Conservation (phyloP, 2,888 invertebrate species). For the Itoplectis maculator region DNA sequence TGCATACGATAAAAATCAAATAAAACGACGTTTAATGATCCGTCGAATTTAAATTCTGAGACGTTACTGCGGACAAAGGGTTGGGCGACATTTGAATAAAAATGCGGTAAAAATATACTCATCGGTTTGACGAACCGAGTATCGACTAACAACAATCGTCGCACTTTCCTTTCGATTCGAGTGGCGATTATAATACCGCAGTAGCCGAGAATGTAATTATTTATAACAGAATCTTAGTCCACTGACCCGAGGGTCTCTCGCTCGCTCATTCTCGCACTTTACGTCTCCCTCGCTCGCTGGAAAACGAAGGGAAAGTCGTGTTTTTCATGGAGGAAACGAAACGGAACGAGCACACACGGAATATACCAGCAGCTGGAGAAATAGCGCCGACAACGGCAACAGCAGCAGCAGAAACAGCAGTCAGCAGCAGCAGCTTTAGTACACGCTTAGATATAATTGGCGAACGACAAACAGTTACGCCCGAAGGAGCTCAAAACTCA, state of each 20-base stretch:
- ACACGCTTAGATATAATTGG: slow-evolving; percentile 65
- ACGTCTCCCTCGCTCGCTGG: slow-evolving; percentile 55
- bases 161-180: slow-evolving; percentile 34
- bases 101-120: not conserved
- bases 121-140: not conserved
- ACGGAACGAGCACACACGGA: slow-evolving; percentile 63
- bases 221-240: slow-evolving; percentile 41
- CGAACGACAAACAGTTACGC: slow-evolving; percentile 66
- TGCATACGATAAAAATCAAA: not conserved
- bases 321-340: slow-evolving; percentile 66
- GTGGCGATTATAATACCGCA: slow-evolving; percentile 15
- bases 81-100: not conserved
- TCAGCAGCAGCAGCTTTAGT: slow-evolving; percentile 47
- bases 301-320: slow-evolving; percentile 67
- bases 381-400: slow-evolving; percentile 33
- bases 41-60: not conserved
- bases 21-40: not conserved
- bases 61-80: not conserved
- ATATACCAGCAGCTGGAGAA: slow-evolving; percentile 25
- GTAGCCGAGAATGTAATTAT: slow-evolving; percentile 44
- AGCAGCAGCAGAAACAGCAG: slow-evolving; percentile 30
- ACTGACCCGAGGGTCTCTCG: slow-evolving; percentile 29
- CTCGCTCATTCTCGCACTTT: slow-evolving; percentile 19
- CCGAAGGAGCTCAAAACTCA: slow-evolving; percentile 62
- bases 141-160: not conserved